phyloP scores from a whole-genome alignment of 2,888 invertebrate species.

The Toxonevra muliebris region DNA sequence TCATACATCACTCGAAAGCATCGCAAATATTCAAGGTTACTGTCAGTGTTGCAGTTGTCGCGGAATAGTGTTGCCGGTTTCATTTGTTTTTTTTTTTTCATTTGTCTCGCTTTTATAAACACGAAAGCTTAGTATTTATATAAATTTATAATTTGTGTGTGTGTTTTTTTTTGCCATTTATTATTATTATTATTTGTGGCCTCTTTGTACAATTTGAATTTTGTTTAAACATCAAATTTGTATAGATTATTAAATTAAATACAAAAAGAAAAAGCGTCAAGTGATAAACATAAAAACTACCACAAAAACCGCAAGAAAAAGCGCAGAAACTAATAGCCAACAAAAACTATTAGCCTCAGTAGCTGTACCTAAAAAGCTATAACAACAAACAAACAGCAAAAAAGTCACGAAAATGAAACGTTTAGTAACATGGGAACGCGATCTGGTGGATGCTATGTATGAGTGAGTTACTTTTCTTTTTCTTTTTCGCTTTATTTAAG shows the following conservation, averaged over 20 bases:
- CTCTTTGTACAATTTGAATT: too few species aligned
- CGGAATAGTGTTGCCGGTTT: constrained; percentile 21
- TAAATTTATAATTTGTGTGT: neutral
- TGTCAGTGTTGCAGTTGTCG: constrained; percentile 15
- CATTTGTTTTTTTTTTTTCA: neutral
- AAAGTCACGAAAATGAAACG: constrained; percentile 52
- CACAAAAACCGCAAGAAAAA: neutral
- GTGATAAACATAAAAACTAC: neutral
- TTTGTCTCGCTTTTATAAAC: too few species aligned
- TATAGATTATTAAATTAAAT: neutral
- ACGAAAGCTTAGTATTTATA: too few species aligned
- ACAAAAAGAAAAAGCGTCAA: neutral
- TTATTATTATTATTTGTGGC: too few species aligned
- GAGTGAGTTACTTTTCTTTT: constrained; percentile 51
- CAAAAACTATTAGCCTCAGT: neutral
- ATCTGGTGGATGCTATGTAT: constrained; percentile 61
- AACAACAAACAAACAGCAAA: constrained; percentile 14
- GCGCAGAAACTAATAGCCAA: neutral
- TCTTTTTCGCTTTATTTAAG: too few species aligned
- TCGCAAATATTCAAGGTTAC: constrained; percentile 26
- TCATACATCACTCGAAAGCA: neutral
- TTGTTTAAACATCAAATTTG: constrained; percentile 1
- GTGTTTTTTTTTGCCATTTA: neutral
- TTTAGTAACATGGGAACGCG: constrained; percentile 60
- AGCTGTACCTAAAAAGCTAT: constrained; percentile 24